phyloP scores from a whole-genome alignment of 2,888 invertebrate genomes.

The Polymixis flavicincta region DNA sequence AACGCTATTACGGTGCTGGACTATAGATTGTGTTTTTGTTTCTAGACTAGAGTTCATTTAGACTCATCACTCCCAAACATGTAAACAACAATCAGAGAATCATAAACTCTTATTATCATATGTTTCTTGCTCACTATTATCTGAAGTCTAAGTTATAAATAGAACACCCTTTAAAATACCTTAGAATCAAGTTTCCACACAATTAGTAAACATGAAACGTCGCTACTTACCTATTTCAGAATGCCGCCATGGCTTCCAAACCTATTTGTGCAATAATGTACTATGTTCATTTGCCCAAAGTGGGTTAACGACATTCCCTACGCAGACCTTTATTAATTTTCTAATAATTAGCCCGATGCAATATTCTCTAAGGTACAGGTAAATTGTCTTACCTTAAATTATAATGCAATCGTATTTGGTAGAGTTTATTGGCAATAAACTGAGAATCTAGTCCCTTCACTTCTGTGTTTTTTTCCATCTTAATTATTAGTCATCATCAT shows the following conservation, averaged over 20 bases:
- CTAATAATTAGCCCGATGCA: conserved; percentile 61
- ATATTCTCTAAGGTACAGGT: conserved; percentile 43
- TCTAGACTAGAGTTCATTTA: no score
- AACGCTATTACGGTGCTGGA: no score
- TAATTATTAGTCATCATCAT: conserved; percentile 1
- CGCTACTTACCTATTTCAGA: conserved; percentile 37
- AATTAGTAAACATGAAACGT: conserved; percentile 21
- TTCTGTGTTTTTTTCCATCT: not conserved
- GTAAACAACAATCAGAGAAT: not conserved
- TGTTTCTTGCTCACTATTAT: no score
- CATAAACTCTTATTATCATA: not conserved
- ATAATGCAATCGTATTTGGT: conserved; percentile 30
- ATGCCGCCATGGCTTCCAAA: conserved; percentile 20
- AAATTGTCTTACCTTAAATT: conserved; percentile 51
- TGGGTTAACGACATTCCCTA: conserved; percentile 64
- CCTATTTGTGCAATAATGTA: conserved; percentile 43
- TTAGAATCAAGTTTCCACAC: not conserved
- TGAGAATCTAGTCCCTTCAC: not conserved
- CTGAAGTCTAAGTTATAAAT: not conserved
- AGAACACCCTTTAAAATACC: not conserved
- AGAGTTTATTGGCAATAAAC: conserved; percentile 18
- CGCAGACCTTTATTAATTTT: conserved; percentile 64
- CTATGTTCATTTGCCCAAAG: conserved; percentile 43
- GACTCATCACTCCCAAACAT: no score
- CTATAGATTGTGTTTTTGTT: no score